A percentile compares a stretch with the other conserved stretches of the same genome.
These are phyloP conservation scores for Drosophila anomelani DNA, from an alignment of 2,888 invertebrate species.

Conservation along the genomic window DNA sequence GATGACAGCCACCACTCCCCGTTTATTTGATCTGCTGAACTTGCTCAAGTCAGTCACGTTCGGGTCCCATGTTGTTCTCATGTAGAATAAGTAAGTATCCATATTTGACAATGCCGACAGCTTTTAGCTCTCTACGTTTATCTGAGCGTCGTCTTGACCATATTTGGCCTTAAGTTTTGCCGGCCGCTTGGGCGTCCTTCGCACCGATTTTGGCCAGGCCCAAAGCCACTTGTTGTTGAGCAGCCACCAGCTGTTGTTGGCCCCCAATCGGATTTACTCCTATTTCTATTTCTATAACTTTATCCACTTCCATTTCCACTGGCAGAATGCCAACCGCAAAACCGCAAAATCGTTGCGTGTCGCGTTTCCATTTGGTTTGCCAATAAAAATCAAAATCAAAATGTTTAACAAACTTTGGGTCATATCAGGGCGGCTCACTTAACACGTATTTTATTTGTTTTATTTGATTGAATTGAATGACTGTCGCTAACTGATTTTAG, in stretches of 20 bases:
- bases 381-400: constrained; percentile 41
- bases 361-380: constrained; percentile 54
- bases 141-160: constrained; percentile 56
- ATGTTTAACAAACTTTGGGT: constrained; percentile 41
- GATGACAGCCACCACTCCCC: constrained; percentile 33
- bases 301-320: constrained; percentile 36
- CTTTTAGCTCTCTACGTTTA: neutral
- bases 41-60: constrained; percentile 45
- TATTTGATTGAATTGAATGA: constrained; percentile 70
- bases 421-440: constrained; percentile 26
- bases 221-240: constrained; percentile 72
- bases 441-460: constrained; percentile 53
- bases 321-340: constrained; percentile 20
- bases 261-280: constrained; percentile 26
- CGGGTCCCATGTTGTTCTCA: constrained; percentile 22
- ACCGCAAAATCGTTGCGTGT: constrained; percentile 56
- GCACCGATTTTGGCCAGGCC: constrained; percentile 58
- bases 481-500: constrained; percentile 59
- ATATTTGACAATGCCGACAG: constrained; percentile 65
- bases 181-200: constrained; percentile 71
- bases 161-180: constrained; percentile 61
- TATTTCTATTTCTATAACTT: constrained; percentile 24
- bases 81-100: constrained; percentile 43
- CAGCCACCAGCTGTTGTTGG: constrained; percentile 18
- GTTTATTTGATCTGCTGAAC: constrained; percentile 16